phyloP scores from a whole-genome alignment of 2,113 vertebrate species.

The Eulacestoma nigropectus region DNA sequence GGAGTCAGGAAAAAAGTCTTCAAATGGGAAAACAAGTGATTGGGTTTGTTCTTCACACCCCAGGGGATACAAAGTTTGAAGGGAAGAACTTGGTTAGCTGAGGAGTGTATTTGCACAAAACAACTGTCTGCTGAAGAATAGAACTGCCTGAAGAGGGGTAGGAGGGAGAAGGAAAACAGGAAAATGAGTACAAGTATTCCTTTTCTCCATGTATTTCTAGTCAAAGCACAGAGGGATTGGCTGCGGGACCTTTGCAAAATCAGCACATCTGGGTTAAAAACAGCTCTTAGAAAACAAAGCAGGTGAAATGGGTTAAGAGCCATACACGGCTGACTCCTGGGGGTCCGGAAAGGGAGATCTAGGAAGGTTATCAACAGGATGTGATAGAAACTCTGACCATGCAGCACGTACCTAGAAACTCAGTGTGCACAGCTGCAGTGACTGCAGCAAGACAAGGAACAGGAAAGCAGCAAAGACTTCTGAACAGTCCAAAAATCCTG shows the following conservation, averaged over 20 bases:
- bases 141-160: not conserved
- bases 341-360: not conserved
- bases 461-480: not conserved
- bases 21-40: not conserved
- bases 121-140: not conserved
- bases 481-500: not conserved
- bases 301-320: not conserved
- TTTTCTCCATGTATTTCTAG: not conserved
- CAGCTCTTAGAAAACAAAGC: not conserved
- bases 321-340: not conserved
- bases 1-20: not conserved
- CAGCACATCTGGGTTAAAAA: not conserved
- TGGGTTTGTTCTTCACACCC: not conserved
- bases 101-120: not conserved
- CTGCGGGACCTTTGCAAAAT: not conserved
- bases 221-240: not conserved
- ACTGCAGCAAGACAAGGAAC: not conserved
- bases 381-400: not conserved
- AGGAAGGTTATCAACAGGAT: not conserved
- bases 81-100: not conserved
- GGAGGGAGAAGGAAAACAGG: not conserved
- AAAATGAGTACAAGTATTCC: not conserved
- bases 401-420: not conserved
- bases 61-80: not conserved
- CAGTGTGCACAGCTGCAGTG: not conserved